Conservation (phyloP, 92 coral and sea anemone genomes). For the Umimayanthus chanpuru region DNA sequence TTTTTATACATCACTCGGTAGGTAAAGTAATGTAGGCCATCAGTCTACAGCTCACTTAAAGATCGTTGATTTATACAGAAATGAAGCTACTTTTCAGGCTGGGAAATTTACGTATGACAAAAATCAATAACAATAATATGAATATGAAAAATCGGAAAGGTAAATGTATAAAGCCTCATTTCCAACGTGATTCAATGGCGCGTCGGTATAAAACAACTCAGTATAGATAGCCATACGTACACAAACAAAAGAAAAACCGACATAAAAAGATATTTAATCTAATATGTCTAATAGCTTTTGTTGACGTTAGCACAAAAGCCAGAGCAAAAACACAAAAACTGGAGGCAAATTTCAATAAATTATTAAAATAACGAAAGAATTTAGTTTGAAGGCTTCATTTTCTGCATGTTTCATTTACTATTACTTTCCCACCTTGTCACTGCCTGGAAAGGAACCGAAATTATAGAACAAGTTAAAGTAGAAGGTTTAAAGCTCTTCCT, state of each 20-base stretch:
- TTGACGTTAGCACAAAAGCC: background rate
- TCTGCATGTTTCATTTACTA: background rate
- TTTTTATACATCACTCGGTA: background rate
- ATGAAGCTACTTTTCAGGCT: background rate
- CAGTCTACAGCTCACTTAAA: background rate
- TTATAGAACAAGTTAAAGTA: background rate
- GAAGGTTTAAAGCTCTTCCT: background rate
- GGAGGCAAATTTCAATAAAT: background rate
- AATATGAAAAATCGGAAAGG: too few species aligned
- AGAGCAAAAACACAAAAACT: background rate
- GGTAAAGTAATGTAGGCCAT: background rate
- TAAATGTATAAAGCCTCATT: too few species aligned
- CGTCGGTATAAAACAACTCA: too few species aligned
- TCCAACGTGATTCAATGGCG: too few species aligned
- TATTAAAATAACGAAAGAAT: background rate
- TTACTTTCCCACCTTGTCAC: conserved; percentile 8
- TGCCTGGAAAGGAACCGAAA: background rate
- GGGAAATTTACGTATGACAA: background rate
- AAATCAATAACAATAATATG: too few species aligned
- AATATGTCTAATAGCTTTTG: too few species aligned
- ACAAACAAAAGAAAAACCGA: too few species aligned
- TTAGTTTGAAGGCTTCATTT: background rate
- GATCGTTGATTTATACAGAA: background rate
- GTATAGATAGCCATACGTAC: too few species aligned
- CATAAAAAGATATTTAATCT: too few species aligned